A percentile compares a stretch with the other conserved stretches of the same genome.
Conservation (phyloP, 2,888 invertebrate species). For the Athalia circularis region DNA sequence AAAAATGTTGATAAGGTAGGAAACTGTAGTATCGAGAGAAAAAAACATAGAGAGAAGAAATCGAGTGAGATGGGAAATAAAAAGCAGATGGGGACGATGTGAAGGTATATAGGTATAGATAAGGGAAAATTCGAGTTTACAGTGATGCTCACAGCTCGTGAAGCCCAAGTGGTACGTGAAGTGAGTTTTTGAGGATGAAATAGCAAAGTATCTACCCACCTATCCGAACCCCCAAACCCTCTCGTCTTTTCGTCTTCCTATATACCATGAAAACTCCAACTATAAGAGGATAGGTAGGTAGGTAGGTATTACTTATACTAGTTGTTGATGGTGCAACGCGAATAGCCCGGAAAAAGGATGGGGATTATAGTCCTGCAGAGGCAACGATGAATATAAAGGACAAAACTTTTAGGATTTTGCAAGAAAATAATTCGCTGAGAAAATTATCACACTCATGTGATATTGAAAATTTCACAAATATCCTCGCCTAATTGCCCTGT, state of each 20-base stretch:
- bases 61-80: not conserved
- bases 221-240: not conserved
- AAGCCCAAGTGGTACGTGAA: constrained; percentile 6
- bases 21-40: not conserved
- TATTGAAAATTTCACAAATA: too few species aligned
- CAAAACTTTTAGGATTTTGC: too few species aligned
- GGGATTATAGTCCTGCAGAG: too few species aligned
- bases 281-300: too few species aligned
- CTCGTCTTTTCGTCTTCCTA: not conserved
- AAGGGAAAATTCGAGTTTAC: not conserved
- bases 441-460: too few species aligned
- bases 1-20: not conserved
- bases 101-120: not conserved
- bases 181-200: constrained; percentile 3
- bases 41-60: not conserved
- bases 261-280: too few species aligned
- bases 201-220: not conserved
- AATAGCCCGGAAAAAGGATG: too few species aligned
- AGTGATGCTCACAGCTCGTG: not conserved
- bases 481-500: too few species aligned
- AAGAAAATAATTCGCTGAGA: too few species aligned
- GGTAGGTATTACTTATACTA: too few species aligned
- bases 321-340: too few species aligned
- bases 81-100: not conserved
- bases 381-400: too few species aligned